Evolutionary conservation across 2,888 invertebrate genomes (phyloP), one percentile per base, ranked within the genome.

Genomic region (Himalopsyche japonica): DNA sequence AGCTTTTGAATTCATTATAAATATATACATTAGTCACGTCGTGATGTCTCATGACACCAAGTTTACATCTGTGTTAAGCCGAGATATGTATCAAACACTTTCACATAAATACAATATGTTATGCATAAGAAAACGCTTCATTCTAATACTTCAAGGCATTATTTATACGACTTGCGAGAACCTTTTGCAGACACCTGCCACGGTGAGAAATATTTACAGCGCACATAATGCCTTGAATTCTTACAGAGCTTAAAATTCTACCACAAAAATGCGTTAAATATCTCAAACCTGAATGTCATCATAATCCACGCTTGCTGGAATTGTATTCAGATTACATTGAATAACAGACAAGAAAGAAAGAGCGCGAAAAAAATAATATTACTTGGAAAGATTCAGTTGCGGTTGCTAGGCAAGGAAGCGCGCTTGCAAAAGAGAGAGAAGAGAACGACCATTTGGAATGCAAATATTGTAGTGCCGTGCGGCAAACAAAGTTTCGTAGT

Each of bases 381-480:
- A 70, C 32, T 37, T 79, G 27, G 43, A 70, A 70, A 34, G 57
- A 57, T 27, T 49, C 79, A 47, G 79, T 47, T 15, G 43, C 79
- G 43, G 79, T 7, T 12, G 79, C 34, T 43, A 37, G 20, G 79
- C 24, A 27, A 48, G 34, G 84, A 48, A 70, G 30, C 27, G 30
- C 70, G 27, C 27, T 70, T 12, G 70, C 18, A 37, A 34, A 78
- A 79, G 43, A 76, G 57, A 47, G 81, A 30, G 24, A 48, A 32
- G 76, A 82, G 15, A 24, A 64, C 76, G 64, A 77, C 83, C 84
- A 85, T 85, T 86, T 83, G 83, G 83, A 86, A 85, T 83, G 85
- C 86, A 86, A 86, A 86, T 85, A 86, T 81, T 86, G 86, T 86
- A 83, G 86, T 84, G 82, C 79, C 80, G 84, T 48, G 82, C 77